Base-by-base conservation (phyloP, 1,140 invertebrate species). In the Saccostrea glomerata region DNA sequence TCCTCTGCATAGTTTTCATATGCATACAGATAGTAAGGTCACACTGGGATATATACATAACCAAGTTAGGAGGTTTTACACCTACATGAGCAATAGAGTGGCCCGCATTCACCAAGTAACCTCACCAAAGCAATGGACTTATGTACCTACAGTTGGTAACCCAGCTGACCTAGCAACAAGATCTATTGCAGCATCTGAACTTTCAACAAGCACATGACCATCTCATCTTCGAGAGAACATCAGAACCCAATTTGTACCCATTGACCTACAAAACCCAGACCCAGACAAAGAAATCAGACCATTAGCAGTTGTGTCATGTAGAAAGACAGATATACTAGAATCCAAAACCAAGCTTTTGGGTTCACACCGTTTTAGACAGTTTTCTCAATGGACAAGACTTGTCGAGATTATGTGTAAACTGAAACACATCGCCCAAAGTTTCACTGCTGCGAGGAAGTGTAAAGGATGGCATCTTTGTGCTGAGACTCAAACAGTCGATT, bases 61-160 rank as follows among this genome's bases (percentile, higher is more conserved):
- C 56, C 23, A 40, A 11, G 84, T 84, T 20, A 55, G 86, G 66
- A 47, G 89, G 63, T 91, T 91, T 66, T 89, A 66, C 63, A 87
- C 12, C 12, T 92, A 91, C 85, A 87, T 92, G 11, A 54, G 54
- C 11, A 91, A 92, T 85, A 11, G 90, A 55, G 90, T 91, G 6
- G 54, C 77, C 40, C 77, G 40, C 23, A 91, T 90, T 25, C 63
- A 15, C 12, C 54, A 56, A 20, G 11, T 54, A 7, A 87, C 87
- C 9, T n/a, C 40, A 47, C 17, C 87, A 30, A 25, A 83, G n/a
- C 83, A 88, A 40, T 90, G 87, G 89, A 63, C 17, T 25, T 87
- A 86, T 58, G 23, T 90, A 23, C 5, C 85, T 15, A 56, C 86
- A 0, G 70, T 56, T 55, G 0, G 73, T 15, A 87, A 86, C 30